These are phyloP conservation scores for Mythimna loreyi DNA, from an alignment of 2,888 invertebrate genomes.

Conservation along the genomic window DNA sequence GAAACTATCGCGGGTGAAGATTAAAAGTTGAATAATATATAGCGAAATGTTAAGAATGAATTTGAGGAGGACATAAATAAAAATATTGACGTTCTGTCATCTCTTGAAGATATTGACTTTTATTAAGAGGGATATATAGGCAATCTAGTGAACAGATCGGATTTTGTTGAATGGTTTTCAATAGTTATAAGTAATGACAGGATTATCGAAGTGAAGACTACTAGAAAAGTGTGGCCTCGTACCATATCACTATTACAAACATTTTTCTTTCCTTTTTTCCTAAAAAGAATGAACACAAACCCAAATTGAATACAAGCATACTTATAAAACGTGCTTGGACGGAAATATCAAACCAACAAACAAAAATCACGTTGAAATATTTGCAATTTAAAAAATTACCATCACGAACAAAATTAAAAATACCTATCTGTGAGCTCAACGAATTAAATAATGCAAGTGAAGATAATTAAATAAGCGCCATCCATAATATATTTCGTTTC, in stretches of 20 bases:
- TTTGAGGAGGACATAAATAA: slow-evolving; percentile 62
- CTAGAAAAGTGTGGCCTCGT: too few species aligned
- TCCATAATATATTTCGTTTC: slow-evolving; percentile 8
- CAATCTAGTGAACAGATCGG: background rate
- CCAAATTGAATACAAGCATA: too few species aligned
- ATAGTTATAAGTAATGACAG: background rate
- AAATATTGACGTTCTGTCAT: slow-evolving; percentile 62
- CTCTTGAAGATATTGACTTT: slow-evolving; percentile 29
- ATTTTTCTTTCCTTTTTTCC: too few species aligned
- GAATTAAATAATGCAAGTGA: slow-evolving; percentile 9
- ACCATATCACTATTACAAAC: too few species aligned
- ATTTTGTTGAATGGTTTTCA: slow-evolving; percentile 11
- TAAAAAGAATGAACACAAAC: too few species aligned
- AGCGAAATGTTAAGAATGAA: slow-evolving; percentile 46
- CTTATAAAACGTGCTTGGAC: too few species aligned
- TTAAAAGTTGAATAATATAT: slow-evolving; percentile 71
- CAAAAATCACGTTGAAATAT: too few species aligned
- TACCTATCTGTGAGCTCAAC: background rate
- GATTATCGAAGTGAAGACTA: background rate
- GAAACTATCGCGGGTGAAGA: slow-evolving; percentile 67
- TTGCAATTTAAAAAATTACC: too few species aligned
- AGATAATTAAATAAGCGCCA: background rate
- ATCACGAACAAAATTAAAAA: background rate
- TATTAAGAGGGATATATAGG: background rate
- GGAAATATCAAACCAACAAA: too few species aligned